Evolutionary conservation across 2,888 invertebrate genomes (phyloP), one percentile per base, ranked within the genome.

Genomic region (Coremacera marginata): DNA sequence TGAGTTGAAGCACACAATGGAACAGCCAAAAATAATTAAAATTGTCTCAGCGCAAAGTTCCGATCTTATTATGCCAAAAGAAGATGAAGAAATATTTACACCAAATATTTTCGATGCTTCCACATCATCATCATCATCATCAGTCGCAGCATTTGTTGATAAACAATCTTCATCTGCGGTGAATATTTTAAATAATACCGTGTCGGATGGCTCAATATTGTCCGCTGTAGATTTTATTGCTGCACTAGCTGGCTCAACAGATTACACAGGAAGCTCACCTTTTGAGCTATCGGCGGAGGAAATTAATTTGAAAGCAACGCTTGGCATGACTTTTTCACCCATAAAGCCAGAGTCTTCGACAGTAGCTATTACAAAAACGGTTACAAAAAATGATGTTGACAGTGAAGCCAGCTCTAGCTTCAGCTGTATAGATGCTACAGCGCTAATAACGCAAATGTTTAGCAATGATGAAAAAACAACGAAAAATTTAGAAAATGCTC

Each of bases 161-260:
- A 34, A 27, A 19, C 51, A 51, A 52, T 31, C 31, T 52, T 16
- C 14, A 63, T 60, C 80, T 4, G 68, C 78, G 25, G 79, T 77
- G 0, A 78, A 79, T 68, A 78, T 81, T 57, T 31, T 81, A 14
- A 78, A 78, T 51, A 76, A 81, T 51, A 74, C 79, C 4, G 11
- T 27, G 5, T 63, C 78, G 37, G 49, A 25, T 3, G 77, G 77
- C n/a, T 25, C 76, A 31, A 52, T 55, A 44, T 70, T 86, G 7
- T 85, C 87, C 1, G 87, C 87, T 2, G 86, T 87, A 1, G 87
- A 87, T 71, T 87, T 87, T 70, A 85, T 87, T 75, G 83, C 85
- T 7, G 82, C 86, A 31, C 73, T 87, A 14, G 77, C 84, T 0
- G 79, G 82, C 5, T 79, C 71, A 9, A 77, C 82, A 74, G 63